These are phyloP conservation scores for Glareola pratincola DNA, from an alignment of 2,113 vertebrate species.

Conservation along the genomic window DNA sequence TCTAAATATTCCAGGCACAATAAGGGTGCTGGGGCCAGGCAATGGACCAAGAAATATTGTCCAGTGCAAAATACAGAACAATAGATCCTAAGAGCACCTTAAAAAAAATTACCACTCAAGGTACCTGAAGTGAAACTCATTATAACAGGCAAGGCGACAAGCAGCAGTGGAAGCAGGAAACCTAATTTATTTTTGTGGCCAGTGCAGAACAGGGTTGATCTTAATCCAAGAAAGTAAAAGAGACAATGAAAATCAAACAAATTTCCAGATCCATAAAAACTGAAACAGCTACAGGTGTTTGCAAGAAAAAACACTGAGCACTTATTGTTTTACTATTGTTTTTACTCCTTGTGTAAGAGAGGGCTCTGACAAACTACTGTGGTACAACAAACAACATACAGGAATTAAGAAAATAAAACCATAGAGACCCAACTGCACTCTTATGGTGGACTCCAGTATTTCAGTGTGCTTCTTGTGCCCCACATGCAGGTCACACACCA, in stretches of 20 bases:
- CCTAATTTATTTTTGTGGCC: neutral
- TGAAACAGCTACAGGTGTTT: neutral
- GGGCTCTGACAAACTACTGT: neutral
- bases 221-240: neutral
- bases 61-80: neutral
- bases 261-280: neutral
- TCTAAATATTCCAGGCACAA: neutral
- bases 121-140: neutral
- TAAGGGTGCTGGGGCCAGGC: neutral
- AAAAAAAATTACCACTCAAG: neutral
- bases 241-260: neutral
- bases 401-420: neutral
- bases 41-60: neutral
- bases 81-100: neutral
- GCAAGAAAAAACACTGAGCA: neutral
- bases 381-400: neutral
- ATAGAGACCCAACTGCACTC: neutral
- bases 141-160: neutral
- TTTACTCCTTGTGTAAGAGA: neutral
- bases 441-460: neutral
- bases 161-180: neutral
- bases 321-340: neutral
- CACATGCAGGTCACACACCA: fast-evolving
- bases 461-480: neutral
- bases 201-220: neutral